These are phyloP conservation scores for Mus spicilegus DNA, from an alignment of 2,113 vertebrate species.

Conservation along the genomic window DNA sequence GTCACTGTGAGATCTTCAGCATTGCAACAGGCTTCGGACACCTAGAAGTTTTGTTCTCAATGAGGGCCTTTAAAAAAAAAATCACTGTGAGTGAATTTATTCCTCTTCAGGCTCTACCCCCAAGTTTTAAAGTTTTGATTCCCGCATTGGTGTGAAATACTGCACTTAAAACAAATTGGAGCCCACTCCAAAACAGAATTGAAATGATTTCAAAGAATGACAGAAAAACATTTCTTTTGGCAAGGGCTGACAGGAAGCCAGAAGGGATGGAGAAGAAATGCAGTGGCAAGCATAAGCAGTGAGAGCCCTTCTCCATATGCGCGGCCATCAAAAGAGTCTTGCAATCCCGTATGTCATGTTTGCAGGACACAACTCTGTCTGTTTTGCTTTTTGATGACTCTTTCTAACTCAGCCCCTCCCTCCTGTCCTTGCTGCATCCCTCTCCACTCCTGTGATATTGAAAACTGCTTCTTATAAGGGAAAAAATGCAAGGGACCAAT, in stretches of 20 bases:
- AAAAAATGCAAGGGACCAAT: not conserved
- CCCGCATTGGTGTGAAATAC: conserved; percentile 26
- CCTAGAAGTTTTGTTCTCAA: not conserved
- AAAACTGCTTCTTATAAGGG: not conserved
- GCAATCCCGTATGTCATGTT: conserved; percentile 34
- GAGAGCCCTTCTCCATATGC: conserved; percentile 73
- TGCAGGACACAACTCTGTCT: not conserved
- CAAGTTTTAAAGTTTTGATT: conserved; percentile 41
- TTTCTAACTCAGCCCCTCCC: not conserved
- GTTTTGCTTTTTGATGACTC: not conserved
- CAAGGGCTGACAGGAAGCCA: conserved; percentile 73
- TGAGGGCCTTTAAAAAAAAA: not conserved
- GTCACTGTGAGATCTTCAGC: not conserved
- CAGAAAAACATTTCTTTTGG: conserved; percentile 81
- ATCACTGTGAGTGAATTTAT: not conserved
- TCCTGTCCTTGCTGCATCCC: no score
- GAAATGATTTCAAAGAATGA: conserved; percentile 73
- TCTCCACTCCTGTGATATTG: not conserved
- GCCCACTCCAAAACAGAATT: conserved; percentile 62
- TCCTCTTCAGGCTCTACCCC: not conserved
- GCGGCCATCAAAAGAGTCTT: conserved; percentile 63
- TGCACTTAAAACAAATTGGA: conserved; percentile 56
- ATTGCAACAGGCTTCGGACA: not conserved
- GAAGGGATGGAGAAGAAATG: conserved; percentile 72
- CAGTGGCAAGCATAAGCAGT: conserved; percentile 62